Conservation (phyloP, 2,113 vertebrate species). For the Leptodactylus fuscus region DNA sequence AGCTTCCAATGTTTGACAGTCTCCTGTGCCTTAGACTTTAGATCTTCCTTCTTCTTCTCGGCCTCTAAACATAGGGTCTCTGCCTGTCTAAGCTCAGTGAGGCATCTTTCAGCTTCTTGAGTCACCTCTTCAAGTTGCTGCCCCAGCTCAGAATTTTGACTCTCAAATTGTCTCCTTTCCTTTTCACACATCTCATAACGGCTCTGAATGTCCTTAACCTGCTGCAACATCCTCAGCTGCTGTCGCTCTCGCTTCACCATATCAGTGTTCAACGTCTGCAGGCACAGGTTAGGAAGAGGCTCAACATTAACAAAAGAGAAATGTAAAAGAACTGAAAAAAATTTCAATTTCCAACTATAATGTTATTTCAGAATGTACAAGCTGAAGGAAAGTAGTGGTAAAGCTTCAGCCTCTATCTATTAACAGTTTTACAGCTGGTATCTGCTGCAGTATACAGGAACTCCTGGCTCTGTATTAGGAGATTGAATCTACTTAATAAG, state of each 20-base stretch:
- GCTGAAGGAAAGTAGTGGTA: background rate
- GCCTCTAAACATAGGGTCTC: slow-evolving; percentile 79
- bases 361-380: background rate
- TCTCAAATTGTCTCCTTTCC: slow-evolving; percentile 69
- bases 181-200: slow-evolving; percentile 76
- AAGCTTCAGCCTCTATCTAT: too few species aligned
- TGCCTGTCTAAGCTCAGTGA: slow-evolving; percentile 73
- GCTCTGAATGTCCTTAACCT: slow-evolving; percentile 85
- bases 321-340: too few species aligned
- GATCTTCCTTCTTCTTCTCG: slow-evolving; percentile 82
- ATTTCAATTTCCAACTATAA: background rate
- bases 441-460: too few species aligned
- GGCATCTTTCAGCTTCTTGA: slow-evolving; percentile 74
- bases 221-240: slow-evolving; percentile 84
- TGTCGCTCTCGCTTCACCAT: slow-evolving; percentile 83
- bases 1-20: slow-evolving; percentile 87
- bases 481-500: too few species aligned
- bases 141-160: slow-evolving; percentile 72
- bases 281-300: too few species aligned
- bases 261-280: slow-evolving; percentile 80
- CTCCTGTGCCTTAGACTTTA: slow-evolving; percentile 88
- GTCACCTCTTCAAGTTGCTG: slow-evolving; percentile 74
- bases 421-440: too few species aligned
- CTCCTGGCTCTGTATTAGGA: too few species aligned
- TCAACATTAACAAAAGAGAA: background rate